Conservation (phyloP, 2,113 vertebrate genomes). For the Xyrauchen texanus region DNA sequence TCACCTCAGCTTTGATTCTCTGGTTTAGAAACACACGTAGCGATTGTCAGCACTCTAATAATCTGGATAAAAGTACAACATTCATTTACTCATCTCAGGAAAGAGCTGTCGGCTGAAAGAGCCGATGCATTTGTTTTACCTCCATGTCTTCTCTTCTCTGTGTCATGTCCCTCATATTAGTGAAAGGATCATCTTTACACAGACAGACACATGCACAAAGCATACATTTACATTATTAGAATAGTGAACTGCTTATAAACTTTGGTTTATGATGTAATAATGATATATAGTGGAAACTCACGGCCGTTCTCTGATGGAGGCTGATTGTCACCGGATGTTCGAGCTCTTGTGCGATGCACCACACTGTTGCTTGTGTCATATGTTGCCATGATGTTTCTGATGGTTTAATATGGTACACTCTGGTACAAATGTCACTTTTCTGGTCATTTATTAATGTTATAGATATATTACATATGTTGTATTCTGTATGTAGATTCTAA, state of each 20-base stretch:
- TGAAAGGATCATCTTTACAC: constrained; percentile 50
- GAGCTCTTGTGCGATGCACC: constrained; percentile 42
- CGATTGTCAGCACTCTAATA: too few relatives aligned
- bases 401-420: not conserved
- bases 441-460: not conserved
- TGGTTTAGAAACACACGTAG: constrained; percentile 38
- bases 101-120: too few relatives aligned
- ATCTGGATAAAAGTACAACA: too few relatives aligned
- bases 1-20: constrained; percentile 75
- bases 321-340: not conserved
- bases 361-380: constrained; percentile 44
- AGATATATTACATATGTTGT: not conserved
- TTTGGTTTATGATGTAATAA: too few relatives aligned
- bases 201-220: too few relatives aligned
- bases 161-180: constrained; percentile 47
- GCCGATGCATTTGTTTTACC: too few relatives aligned
- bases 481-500: not conserved
- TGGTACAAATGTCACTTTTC: too few relatives aligned
- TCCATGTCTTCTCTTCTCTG: constrained; percentile 62
- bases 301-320: constrained; percentile 50
- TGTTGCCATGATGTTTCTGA: constrained; percentile 62
- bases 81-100: constrained; percentile 57
- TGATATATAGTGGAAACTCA: constrained; percentile 4
- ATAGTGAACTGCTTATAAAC: too few relatives aligned
- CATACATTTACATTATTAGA: too few relatives aligned